Evolutionary conservation across 1,140 invertebrate genomes (phyloP).

Genomic region (Ptiloglossa arizonensis): DNA sequence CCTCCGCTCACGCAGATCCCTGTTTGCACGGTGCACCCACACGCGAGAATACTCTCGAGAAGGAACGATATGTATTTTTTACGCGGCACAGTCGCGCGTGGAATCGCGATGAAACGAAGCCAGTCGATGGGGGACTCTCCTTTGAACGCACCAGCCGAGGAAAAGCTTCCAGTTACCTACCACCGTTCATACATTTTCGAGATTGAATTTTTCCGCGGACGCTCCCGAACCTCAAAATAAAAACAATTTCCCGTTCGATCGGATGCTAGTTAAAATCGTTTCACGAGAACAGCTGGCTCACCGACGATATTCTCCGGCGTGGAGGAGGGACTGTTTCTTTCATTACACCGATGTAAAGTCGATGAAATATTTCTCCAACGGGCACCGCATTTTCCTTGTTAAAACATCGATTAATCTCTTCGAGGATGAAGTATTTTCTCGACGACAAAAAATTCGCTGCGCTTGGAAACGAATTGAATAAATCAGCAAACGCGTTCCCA

Average conservation of each 20-base stretch:
- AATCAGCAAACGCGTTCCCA: no score
- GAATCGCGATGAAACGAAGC: slow-evolving; percentile 3
- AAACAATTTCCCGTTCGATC: slow-evolving; percentile 2
- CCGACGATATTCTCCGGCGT: not conserved
- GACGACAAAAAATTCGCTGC: no score
- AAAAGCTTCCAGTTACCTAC: not conserved
- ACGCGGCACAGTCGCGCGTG: no score
- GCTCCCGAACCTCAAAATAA: not conserved
- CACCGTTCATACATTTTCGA: slow-evolving; percentile 7
- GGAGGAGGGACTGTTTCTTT: not conserved
- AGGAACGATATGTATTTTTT: not conserved
- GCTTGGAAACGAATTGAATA: no score
- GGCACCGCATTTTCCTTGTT: no score
- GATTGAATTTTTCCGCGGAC: slow-evolving; percentile 23
- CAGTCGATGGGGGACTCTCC: not conserved
- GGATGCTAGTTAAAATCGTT: not conserved
- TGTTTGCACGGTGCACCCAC: not conserved
- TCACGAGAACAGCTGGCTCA: not conserved
- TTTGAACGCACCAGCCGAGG: not conserved
- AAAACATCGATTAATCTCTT: not conserved
- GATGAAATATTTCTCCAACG: not conserved
- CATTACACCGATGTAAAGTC: not conserved
- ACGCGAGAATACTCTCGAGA: no score
- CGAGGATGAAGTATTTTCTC: no score
- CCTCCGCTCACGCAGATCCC: no score